Conservation (phyloP, 2,888 invertebrate genomes). For the Yponomeuta sedellus region DNA sequence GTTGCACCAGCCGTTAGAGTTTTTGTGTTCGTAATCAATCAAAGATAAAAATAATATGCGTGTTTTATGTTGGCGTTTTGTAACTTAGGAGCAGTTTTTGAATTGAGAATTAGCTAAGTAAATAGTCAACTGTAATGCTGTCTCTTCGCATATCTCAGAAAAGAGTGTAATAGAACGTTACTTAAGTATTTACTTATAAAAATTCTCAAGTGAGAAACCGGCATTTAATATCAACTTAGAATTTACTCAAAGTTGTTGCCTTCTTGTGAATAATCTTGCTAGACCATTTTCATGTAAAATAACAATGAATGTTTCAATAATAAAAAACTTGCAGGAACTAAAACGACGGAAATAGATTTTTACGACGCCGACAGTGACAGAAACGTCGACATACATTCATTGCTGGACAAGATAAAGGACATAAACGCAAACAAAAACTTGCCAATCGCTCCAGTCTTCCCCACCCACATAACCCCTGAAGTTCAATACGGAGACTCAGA, state of each 20-base stretch:
- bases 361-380: conserved; percentile 50
- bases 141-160: no score
- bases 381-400: conserved; percentile 35
- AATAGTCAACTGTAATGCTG: no score
- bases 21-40: no score
- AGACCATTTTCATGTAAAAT: background rate
- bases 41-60: no score
- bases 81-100: no score
- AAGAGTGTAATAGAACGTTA: no score
- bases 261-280: background rate
- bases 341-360: conserved; percentile 68
- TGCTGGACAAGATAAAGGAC: conserved; percentile 37
- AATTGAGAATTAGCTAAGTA: no score
- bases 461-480: conserved; percentile 63
- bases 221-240: no score
- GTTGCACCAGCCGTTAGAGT: no score
- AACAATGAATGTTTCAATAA: background rate
- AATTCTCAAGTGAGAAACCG: no score
- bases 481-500: conserved; percentile 68
- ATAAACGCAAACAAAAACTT: conserved; percentile 37
- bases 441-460: conserved; percentile 58
- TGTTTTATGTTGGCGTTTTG: no score
- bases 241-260: background rate
- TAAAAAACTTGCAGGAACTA: conserved; percentile 52
- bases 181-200: no score